Base-by-base conservation (phyloP, 2,797 vertebrate genomes). In the Darevskia mixta region DNA sequence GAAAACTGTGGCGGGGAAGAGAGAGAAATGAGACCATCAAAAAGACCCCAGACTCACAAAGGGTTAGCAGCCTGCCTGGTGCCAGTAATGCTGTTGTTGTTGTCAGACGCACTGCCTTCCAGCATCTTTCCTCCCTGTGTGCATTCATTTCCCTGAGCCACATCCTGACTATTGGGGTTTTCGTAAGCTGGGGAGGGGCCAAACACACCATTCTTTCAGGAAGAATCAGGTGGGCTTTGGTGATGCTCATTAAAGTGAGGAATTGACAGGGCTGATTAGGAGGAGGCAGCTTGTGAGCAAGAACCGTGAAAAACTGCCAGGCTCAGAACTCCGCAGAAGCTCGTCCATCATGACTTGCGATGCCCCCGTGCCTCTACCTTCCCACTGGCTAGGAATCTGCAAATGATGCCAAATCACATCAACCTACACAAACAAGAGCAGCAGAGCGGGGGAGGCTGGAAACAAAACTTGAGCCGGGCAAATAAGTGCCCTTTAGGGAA, bases 161-260 rank as follows among this genome's bases (percentile, higher is more conserved):
- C 41, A 55, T 75, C 27, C 92, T 0, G 1, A 86, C 81, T 90
- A 82, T 38, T 8, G 71, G 77, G 23, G 88, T 67, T 64, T 90
- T 81, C 43, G 85, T 78, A 82, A 32, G 32, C 27, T 78, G 35
- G 32, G 38, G 72, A 91, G 23, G 38, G 23, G 82, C 86, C 88
- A 83, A 45, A 20, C 17, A 66, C 10, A 45, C 43, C 82, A 32
- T 78, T 82, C 64, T 90, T 86, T 64, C 84, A 88, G 72, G 86
- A 82, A 82, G 72, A 88, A 86, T 86, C 78, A 85, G 86, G 55
- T 82, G 66, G 78, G 66, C 75, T 88, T 82, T 73, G 89, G 81
- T 82, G 83, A 75, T 81, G 83, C 91, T 94, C 55, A 0, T 95
- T 93, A 94, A 75, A 73, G 49, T 81, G 77, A 92, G 61, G 83